Base-by-base conservation (phyloP, 2,797 vertebrate species). In the Danionella dracula region DNA sequence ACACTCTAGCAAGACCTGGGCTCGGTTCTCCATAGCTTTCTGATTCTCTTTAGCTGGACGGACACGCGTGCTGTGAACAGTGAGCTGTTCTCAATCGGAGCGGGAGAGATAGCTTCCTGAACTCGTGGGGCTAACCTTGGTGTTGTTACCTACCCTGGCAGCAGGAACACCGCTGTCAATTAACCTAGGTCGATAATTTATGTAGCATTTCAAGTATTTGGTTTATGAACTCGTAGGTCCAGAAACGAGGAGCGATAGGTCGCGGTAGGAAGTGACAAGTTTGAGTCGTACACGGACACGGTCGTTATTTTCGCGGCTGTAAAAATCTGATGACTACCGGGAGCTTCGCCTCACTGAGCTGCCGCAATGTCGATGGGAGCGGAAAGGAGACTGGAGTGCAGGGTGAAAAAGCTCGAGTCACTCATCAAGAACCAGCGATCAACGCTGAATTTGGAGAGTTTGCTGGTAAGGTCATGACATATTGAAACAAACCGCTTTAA, bases 391-490 rank as follows among this genome's bases (percentile, higher is more conserved):
- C 45, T 85, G 69, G 87, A 88, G 1, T 83, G 72, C 82, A 85
- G 83, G 66, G 59, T 90, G 23, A 76, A 69, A 67, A 81, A 76
- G 77, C 82, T 91, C 82, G 87, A 89, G 70, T 35, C 77, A 15
- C 73, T 87, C 46, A 81, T 91, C 75, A 87, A 66, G 72, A 82
- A 82, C 50, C 88, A 83, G 0, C 73, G 76, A 68, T 88, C 88
- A 27, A 72, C 78, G 0, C 68, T 91, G 4, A 90, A 90, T 75
- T 27, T 90, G 80, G 85, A 84, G 68, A 87, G 87, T 1, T 76
- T 91, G 7, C 78, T 91, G 88, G 90, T 91, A 77, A 89, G 89
- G 31, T 32, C 34, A 5, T 31, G 6, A 13, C 19, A 11, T 82
- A 37, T 6, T 27, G 23, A 6, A 27, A 6, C 23, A 27, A 27